Base-by-base conservation (phyloP, 2,888 invertebrate genomes). In the Anagyrus pseudococci region DNA sequence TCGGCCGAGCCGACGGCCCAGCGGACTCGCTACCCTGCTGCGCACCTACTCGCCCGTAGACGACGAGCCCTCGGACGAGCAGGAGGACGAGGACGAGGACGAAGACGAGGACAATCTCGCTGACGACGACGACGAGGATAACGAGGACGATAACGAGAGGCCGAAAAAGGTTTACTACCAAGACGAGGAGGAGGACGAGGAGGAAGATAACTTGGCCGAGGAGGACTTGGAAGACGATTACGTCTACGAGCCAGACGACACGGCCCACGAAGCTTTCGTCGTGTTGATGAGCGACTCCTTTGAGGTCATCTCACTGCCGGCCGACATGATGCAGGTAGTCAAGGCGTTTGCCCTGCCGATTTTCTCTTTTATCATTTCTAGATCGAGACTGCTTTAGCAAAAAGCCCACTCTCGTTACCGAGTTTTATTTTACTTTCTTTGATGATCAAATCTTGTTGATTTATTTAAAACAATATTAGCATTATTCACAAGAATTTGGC, bases 221-320 rank as follows among this genome's bases (percentile, higher is more conserved):
- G 25, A 26, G 13, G 37, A 58, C 25, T 33, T 19, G 8, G 29
- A 48, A 15, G 23, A 41, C 13, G 43, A 43, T 2, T 23, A 54
- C 46, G 13, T 17, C 46, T 22, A 26, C 26, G 43, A 53, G 48
- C 60, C 50, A 64, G 63, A 66, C 65, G 63, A 67, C 46, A 62
- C 67, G 52, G 40, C 47, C 20, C 71, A 73, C 71, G 78, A 77
- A 59, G 80, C 80, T 64, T 80, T 80, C 68, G 76, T 80, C 71
- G 79, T 80, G 76, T 78, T 80, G 77, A 81, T 80, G 81, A 81
- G 80, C 72, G 79, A 80, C 72, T 80, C 81, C 54, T 81, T 81
- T 60, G 81, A 81, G 68, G 80, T 81, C 63, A 80, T 81, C 67
- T 81, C 81, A 70, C 74, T 81, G 73, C 80, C 81, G 72, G 78